Conservation (phyloP, 2,888 invertebrate species). For the Lasioglossum villosulum region DNA sequence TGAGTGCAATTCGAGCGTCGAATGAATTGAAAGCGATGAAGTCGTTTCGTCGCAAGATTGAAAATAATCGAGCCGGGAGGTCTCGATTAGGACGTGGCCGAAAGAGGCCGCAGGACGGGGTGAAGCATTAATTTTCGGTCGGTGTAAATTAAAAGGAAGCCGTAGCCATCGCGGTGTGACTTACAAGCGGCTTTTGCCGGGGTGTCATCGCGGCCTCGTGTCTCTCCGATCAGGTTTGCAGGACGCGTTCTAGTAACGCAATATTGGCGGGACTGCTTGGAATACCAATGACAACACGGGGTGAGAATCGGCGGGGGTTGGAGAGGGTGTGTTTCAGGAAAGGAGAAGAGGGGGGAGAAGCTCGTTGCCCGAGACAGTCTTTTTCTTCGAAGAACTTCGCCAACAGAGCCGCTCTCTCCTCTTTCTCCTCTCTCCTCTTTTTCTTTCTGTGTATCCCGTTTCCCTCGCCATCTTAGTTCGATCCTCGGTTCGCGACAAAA, state of each 20-base stretch:
- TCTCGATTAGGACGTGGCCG: constrained; percentile 61
- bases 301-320: constrained; percentile 31
- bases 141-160: constrained; percentile 79
- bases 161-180: constrained; percentile 76
- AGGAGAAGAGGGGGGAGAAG: constrained; percentile 31
- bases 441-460: background rate
- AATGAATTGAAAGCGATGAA: constrained; percentile 16
- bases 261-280: constrained; percentile 81
- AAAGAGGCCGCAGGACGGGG: constrained; percentile 35
- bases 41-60: constrained; percentile 20
- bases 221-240: constrained; percentile 78
- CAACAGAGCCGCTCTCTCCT: background rate
- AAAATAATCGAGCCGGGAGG: constrained; percentile 50
- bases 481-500: constrained; percentile 67
- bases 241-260: constrained; percentile 83
- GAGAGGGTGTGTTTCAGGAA: constrained; percentile 2
- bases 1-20: background rate
- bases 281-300: constrained; percentile 79
- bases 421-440: constrained; percentile 27
- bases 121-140: constrained; percentile 74
- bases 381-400: constrained; percentile 33
- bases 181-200: constrained; percentile 71
- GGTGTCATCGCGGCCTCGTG: constrained; percentile 66
- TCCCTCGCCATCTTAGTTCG: constrained; percentile 30
- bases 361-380: constrained; percentile 58